Evolutionary conservation across 2,797 vertebrate genomes (phyloP), one percentile per base, ranked within the genome.

Genomic region (Myotis pilosus): DNA sequence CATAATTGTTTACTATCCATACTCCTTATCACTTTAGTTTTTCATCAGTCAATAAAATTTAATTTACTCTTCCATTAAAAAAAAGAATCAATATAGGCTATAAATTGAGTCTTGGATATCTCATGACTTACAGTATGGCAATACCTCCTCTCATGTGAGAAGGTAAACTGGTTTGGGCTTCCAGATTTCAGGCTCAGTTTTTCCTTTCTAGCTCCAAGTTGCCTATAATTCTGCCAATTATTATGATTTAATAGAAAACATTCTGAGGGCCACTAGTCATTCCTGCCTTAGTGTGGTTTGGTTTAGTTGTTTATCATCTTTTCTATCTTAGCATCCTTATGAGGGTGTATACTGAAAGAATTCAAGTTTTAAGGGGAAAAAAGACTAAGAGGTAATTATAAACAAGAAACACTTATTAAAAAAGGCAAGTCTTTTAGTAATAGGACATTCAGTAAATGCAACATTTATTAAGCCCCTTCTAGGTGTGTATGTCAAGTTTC

Each of bases 41-140:
- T 97, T 98, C 98, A 98, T 98, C 98, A 98, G 97, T 98, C 96
- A 99, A 98, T 99, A 99, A 99, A 99, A 86, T 84, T 84, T 93
- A 99, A 92, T 93, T 94, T 98, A 98, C 98, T 98, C 98, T 99
- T 98, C 91, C 98, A 98, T 98, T 98, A 97, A 87, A 62, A 97
- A 87, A 62, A 55, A 41, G 41, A 68, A 23, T 92, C 38, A 71
- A 17, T 15, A 30, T 28, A 17, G 3, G 11, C 15, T 51, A 81
- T 72, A 91, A 49, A 76, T 10, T 17, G 44, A 30, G 36, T 41
- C 41, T 44, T 62, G 25, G 47, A 53, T 6, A 3, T 62, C 49
- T 62, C 30, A 20, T 19, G 53, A 71, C 68, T 93, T 44, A n/a
- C 1, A 36, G 36, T 72, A 44, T 76, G 17, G 49, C 49, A 85